phyloP scores from a whole-genome alignment of 53 echinoderm and acorn worm genomes.

The Zoroaster sp. region DNA sequence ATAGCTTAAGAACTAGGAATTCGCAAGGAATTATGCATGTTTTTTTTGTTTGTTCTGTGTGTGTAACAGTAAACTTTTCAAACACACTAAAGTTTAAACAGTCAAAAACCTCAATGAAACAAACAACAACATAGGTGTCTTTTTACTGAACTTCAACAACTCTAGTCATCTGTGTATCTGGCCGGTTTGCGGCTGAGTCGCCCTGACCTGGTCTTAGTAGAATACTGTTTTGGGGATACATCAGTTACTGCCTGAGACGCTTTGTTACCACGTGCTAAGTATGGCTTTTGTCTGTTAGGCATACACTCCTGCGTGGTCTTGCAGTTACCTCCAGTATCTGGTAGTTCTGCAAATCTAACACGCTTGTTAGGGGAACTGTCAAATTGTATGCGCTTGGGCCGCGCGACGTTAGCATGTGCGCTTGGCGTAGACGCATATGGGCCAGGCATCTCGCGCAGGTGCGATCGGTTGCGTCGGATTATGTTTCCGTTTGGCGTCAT shows the following conservation, averaged over 20 bases:
- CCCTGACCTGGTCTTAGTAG: background rate
- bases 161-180: background rate
- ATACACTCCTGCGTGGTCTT: background rate
- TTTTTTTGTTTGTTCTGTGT: too few species aligned
- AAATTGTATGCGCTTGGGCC: background rate
- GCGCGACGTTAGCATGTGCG: background rate
- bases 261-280: background rate
- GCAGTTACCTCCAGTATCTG: background rate
- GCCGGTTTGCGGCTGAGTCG: constrained; percentile 1
- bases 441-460: constrained; percentile 35
- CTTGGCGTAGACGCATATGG: background rate
- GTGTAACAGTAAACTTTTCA: background rate
- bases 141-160: background rate
- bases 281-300: background rate
- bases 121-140: background rate
- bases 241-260: background rate
- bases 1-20: background rate
- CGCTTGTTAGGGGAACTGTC: background rate
- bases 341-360: background rate
- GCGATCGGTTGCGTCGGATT: constrained; percentile 24
- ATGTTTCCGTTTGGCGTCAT: constrained; percentile 23
- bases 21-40: background rate
- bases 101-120: background rate
- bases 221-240: background rate
- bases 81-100: background rate